These are phyloP conservation scores for Mylabris phalerata DNA, from an alignment of 1,140 invertebrate genomes.

Conservation along the genomic window DNA sequence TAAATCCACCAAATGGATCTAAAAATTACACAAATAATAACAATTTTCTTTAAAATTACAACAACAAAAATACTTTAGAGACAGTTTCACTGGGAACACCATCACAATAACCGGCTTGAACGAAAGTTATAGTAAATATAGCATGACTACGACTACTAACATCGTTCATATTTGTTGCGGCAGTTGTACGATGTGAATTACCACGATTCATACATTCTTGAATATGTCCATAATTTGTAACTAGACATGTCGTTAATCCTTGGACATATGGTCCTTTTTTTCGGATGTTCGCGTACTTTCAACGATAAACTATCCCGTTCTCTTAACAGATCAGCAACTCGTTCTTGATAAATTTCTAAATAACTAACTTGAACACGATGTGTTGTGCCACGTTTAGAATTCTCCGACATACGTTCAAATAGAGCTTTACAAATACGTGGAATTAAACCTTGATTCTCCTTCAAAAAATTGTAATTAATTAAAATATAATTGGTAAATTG, in stretches of 20 bases:
- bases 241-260: conserved; percentile 78
- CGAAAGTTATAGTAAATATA: conserved; percentile 90
- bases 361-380: conserved; percentile 80
- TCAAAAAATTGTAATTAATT: conserved; percentile 19
- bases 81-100: conserved; percentile 82
- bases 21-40: conserved; percentile 3
- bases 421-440: conserved; percentile 78
- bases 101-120: conserved; percentile 74
- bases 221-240: conserved; percentile 79
- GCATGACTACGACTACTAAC: conserved; percentile 90
- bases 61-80: conserved; percentile 55
- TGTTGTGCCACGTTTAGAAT: conserved; percentile 73
- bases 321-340: conserved; percentile 80
- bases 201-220: conserved; percentile 60
- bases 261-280: conserved; percentile 90
- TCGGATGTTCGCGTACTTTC: conserved; percentile 85
- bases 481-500: background rate
- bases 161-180: conserved; percentile 81
- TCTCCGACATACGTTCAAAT: conserved; percentile 66
- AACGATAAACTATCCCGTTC: conserved; percentile 61
- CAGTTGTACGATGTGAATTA: conserved; percentile 71
- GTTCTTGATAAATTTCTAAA: conserved; percentile 89
- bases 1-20: conserved; percentile 77
- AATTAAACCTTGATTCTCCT: conserved; percentile 79
- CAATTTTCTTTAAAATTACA: background rate